A percentile compares a stretch with the other conserved stretches of the same genome.
phyloP scores from a whole-genome alignment of 2,113 vertebrate genomes.

The Brienomyrus brachyistius region DNA sequence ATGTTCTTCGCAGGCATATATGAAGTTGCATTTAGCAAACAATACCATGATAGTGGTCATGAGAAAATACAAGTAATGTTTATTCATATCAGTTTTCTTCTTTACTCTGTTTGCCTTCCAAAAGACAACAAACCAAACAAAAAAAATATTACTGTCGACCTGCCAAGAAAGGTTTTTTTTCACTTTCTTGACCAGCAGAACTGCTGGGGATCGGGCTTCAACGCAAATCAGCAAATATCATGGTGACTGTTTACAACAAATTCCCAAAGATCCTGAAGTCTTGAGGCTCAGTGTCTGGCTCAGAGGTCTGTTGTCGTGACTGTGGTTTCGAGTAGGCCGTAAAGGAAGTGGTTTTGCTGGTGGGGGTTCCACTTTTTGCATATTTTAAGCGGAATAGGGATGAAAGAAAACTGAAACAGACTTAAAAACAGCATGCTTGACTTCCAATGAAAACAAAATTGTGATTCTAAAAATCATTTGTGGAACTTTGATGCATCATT shows the following conservation, averaged over 20 bases:
- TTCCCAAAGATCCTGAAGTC: slow-evolving; percentile 22
- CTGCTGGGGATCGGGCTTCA: background rate
- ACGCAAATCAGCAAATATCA: slow-evolving; percentile 25
- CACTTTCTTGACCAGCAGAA: slow-evolving; percentile 33
- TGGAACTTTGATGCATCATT: slow-evolving; percentile 31
- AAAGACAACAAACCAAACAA: slow-evolving; percentile 21
- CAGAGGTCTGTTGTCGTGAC: slow-evolving; percentile 24
- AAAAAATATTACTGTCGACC: slow-evolving; percentile 15
- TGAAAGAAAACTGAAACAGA: slow-evolving; percentile 33
- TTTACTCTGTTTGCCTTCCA: background rate
- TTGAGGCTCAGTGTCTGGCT: slow-evolving; percentile 34
- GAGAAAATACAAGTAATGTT: background rate
- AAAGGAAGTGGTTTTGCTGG: slow-evolving; percentile 64
- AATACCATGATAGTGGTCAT: background rate
- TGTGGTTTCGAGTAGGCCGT: slow-evolving; percentile 47
- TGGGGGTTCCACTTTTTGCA: slow-evolving; percentile 43
- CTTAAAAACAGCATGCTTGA: slow-evolving; percentile 58
- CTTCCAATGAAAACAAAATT: slow-evolving; percentile 36
- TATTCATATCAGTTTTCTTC: slow-evolving; percentile 16
- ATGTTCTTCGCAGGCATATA: background rate
- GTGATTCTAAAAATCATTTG: slow-evolving; percentile 42
- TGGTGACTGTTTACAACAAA: slow-evolving; percentile 36
- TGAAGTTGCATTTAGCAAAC: background rate
- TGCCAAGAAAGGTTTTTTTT: slow-evolving; percentile 27
- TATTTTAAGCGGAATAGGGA: slow-evolving; percentile 42